Conservation (phyloP, 2,113 vertebrate species). For the Empidonax alnorum region DNA sequence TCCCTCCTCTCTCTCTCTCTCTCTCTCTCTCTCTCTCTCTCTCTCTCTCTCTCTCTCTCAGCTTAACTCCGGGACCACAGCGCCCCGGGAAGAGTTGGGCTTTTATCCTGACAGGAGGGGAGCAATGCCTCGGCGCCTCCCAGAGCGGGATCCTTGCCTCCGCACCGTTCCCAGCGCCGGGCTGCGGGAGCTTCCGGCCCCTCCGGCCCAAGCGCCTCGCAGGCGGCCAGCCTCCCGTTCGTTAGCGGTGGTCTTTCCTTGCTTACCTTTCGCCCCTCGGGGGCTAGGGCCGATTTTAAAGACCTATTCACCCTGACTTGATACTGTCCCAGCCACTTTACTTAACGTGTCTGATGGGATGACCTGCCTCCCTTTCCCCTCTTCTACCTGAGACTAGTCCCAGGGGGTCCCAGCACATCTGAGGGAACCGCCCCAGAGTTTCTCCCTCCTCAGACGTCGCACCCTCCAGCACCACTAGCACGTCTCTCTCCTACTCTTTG, state of each 20-base stretch:
- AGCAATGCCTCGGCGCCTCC: not conserved
- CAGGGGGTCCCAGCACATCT: not conserved
- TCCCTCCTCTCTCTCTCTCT: not conserved
- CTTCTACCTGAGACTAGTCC: not conserved
- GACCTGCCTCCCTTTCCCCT: not conserved
- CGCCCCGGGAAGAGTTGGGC: not conserved
- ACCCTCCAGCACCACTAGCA: no score
- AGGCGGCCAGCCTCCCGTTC: not conserved
- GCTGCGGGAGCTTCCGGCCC: not conserved
- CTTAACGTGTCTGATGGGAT: not conserved
- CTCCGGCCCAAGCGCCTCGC: not conserved
- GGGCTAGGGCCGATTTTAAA: not conserved
- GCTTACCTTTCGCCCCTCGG: not conserved
- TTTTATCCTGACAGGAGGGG: not conserved
- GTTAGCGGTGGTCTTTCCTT: not conserved
- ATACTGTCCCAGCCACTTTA: no score
- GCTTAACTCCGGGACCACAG: no score
- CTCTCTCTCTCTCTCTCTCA: accelerated
- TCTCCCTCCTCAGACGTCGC: not conserved
- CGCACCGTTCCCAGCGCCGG: not conserved
- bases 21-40: accelerated
- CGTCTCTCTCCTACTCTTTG: not conserved
- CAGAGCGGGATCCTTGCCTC: not conserved
- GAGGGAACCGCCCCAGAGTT: not conserved
- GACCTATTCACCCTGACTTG: not conserved